Evolutionary conservation across 2,888 invertebrate species (phyloP).

Genomic region (Azorinus chamasolen): DNA sequence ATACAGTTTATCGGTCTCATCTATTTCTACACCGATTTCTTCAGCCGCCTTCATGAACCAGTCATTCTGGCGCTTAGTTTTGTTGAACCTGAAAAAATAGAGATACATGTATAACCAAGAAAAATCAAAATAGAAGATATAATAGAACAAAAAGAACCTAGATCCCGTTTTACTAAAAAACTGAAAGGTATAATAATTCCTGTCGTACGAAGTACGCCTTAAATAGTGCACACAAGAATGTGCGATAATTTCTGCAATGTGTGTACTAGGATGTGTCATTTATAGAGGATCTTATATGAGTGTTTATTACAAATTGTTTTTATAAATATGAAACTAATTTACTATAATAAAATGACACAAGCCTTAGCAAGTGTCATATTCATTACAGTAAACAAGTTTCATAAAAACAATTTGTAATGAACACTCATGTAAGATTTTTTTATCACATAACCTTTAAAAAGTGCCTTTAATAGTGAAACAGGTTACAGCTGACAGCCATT

Average conservation of each 20-base stretch:
- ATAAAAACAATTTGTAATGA: too few relatives aligned
- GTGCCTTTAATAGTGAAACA: not conserved
- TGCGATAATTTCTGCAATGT: too few relatives aligned
- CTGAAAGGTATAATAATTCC: not conserved
- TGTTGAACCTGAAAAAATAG: conserved; percentile 86
- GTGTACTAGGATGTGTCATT: too few relatives aligned
- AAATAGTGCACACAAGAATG: not conserved
- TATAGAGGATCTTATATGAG: too few relatives aligned
- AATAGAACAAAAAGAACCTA: not conserved
- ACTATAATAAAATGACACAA: too few relatives aligned
- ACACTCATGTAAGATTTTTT: too few relatives aligned
- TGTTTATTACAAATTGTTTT: too few relatives aligned
- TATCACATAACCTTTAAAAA: too few relatives aligned
- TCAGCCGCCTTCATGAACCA: conserved; percentile 95
- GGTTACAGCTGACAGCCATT: not conserved
- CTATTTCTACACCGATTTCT: conserved; percentile 94
- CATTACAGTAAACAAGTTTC: too few relatives aligned
- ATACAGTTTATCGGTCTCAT: conserved; percentile 89
- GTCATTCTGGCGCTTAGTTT: conserved; percentile 87
- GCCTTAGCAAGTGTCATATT: too few relatives aligned
- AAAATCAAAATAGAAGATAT: not conserved
- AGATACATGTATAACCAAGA: not conserved
- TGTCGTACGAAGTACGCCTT: not conserved
- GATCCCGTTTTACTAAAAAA: not conserved
- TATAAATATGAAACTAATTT: too few relatives aligned